Percentiles rank a stretch among this genome's conserved stretches.
These are phyloP conservation scores for Habroteleia sp. DNA, from an alignment of 2,888 invertebrate species.

Conservation along the genomic window DNA sequence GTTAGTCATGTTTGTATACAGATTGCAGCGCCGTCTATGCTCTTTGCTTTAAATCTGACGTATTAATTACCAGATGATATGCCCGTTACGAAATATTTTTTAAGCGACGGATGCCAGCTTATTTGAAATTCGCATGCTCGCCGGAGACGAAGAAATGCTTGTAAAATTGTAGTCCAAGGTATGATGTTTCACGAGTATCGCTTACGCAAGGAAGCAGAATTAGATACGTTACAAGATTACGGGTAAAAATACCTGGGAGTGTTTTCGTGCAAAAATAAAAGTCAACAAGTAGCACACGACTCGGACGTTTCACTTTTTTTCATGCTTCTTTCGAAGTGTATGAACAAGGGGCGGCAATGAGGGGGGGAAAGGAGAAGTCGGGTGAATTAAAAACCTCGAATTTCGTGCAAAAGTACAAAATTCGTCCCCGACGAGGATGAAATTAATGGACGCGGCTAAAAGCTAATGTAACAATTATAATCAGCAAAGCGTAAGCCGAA, in stretches of 20 bases:
- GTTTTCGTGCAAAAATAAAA: no score
- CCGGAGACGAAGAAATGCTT: conserved; percentile 8
- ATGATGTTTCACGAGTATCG: conserved; percentile 41
- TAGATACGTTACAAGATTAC: conserved; percentile 46
- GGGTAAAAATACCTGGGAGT: conserved; percentile 11
- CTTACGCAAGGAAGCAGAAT: conserved; percentile 34
- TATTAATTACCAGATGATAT: conserved; percentile 70
- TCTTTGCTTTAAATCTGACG: conserved; percentile 68
- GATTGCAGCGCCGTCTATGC: conserved; percentile 52
- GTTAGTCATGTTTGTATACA: conserved; percentile 67
- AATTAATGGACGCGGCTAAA: conserved; percentile 16
- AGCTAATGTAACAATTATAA: conserved; percentile 18
- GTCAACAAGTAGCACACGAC: no score
- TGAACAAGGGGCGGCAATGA: no score
- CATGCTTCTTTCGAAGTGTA: no score
- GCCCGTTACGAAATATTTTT: conserved; percentile 20
- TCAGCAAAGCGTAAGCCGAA: conserved; percentile 3
- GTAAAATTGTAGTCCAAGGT: conserved; percentile 34
- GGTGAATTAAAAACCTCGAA: no score
- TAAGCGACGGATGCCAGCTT: no score
- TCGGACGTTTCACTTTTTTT: no score
- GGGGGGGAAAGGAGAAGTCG: no score
- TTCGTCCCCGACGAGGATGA: no score
- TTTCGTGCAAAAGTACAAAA: neutral
- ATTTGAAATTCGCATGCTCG: conserved; percentile 15